Base-by-base conservation (phyloP, 1,140 invertebrate species). In the Octopus bimaculoides region DNA sequence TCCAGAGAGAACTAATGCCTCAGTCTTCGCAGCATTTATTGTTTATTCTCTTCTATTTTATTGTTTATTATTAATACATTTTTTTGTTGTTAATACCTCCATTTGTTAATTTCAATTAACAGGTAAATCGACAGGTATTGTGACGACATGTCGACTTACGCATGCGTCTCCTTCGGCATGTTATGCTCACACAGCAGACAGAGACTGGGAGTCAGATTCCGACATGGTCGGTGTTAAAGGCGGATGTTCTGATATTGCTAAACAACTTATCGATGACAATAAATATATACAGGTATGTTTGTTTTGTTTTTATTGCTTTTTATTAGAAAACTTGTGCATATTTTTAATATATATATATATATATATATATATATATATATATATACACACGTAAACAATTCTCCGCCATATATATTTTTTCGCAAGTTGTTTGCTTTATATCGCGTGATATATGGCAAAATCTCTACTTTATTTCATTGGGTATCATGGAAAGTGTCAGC, bases 81-180 rank as follows among this genome's bases (percentile, higher is more conserved):
- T 78, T 54, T 54, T 77, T 55, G 1, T 55, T 6, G 20, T 54
- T 20, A 17, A 41, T 4, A 26, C 12, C 20, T 76, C 4, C 5
- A 76, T 76, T 41, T 7, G 7, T 76, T 26, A 52, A 17, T 82
- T 54, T 5, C 12, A 55, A 41, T 78, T 41, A 41, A 9, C 79
- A 89, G 95, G 95, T 66, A 96, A 96, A 90, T 93, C 92, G 77
- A 94, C 94, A 86, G 97, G 96, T 17, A 93, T 98, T 75, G 95
- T 98, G 4, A 98, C 96, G 1, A 98, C 95, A 0, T 96, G 96
- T 52, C 92, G 96, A 79, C 93, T 98, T 0, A 98, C 96, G 0
- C 96, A 98, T 88, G 97, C 96, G 0, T 97, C 96, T 0, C 97
- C 97, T 0, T 93, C 93, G 0, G 94, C 95, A 0, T 85, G 95